Evolutionary conservation across 2,113 vertebrate species (phyloP).

Genomic region (Pipra filicauda): DNA sequence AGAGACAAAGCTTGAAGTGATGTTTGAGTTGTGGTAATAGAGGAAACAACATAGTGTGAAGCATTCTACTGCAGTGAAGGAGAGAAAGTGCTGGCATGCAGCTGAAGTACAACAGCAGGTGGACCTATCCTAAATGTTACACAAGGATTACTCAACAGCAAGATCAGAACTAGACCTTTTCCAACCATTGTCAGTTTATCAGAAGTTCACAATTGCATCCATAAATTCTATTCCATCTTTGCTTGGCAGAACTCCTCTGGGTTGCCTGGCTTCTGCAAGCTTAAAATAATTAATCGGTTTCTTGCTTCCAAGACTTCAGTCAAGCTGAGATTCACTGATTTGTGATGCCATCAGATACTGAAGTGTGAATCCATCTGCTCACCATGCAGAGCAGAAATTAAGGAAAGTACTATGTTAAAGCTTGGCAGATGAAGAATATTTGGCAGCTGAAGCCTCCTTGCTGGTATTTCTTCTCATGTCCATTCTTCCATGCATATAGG

Average conservation of each 20-base stretch:
- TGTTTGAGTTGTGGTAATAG: not conserved
- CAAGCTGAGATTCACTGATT: constrained; percentile 24
- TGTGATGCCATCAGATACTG: constrained; percentile 6
- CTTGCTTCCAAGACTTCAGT: constrained; percentile 40
- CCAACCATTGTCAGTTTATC: not conserved
- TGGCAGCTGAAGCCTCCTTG: not conserved
- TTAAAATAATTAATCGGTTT: constrained; percentile 51
- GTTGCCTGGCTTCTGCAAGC: constrained; percentile 23
- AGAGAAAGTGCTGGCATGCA: not conserved
- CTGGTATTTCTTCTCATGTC: not conserved
- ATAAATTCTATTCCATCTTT: constrained; percentile 1
- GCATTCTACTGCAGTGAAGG: not conserved
- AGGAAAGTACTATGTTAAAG: not conserved
- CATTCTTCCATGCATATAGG: not conserved
- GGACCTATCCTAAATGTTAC: not conserved
- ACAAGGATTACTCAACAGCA: not conserved
- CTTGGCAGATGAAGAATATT: constrained; percentile 7
- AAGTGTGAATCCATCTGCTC: constrained; percentile 45
- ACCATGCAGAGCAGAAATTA: not conserved
- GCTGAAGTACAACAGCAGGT: not conserved
- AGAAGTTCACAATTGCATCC: not conserved
- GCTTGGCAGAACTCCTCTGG: constrained; percentile 12
- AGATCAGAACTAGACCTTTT: not conserved
- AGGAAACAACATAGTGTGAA: not conserved
- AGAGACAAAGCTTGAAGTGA: not conserved